Conservation (phyloP, 2,113 vertebrate species). For the Crotalus viridis region DNA sequence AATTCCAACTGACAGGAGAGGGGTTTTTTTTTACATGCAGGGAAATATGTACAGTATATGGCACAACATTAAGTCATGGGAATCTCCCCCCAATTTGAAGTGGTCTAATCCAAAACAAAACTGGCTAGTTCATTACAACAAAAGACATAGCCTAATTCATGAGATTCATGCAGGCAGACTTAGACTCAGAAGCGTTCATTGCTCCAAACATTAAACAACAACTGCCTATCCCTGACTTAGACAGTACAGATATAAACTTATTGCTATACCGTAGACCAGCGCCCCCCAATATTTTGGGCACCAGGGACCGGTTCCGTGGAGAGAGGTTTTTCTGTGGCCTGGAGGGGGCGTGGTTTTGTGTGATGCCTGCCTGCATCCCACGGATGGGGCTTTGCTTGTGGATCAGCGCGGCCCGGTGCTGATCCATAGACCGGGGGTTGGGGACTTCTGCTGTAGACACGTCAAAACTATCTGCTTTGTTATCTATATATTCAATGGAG, state of each 20-base stretch:
- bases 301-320: too few species aligned
- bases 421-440: too few species aligned
- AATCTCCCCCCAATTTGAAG: neutral
- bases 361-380: too few species aligned
- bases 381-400: too few species aligned
- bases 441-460: too few species aligned
- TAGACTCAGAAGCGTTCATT: neutral
- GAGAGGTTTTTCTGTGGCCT: too few species aligned
- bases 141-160: neutral
- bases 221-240: neutral
- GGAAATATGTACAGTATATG: neutral
- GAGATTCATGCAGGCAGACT: neutral
- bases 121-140: neutral
- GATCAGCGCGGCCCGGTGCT: too few species aligned
- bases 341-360: too few species aligned
- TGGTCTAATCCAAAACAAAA: neutral
- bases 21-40: neutral
- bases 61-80: neutral
- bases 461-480: neutral
- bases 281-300: too few species aligned
- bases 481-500: neutral
- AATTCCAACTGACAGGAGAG: too few species aligned
- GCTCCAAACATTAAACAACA: neutral
- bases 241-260: neutral
- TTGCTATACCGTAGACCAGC: neutral